A percentile compares a stretch with the other conserved stretches of the same genome.
These are phyloP conservation scores for Caenorhabditis zanzibari DNA, from an alignment of 2,888 invertebrate genomes.

Conservation along the genomic window DNA sequence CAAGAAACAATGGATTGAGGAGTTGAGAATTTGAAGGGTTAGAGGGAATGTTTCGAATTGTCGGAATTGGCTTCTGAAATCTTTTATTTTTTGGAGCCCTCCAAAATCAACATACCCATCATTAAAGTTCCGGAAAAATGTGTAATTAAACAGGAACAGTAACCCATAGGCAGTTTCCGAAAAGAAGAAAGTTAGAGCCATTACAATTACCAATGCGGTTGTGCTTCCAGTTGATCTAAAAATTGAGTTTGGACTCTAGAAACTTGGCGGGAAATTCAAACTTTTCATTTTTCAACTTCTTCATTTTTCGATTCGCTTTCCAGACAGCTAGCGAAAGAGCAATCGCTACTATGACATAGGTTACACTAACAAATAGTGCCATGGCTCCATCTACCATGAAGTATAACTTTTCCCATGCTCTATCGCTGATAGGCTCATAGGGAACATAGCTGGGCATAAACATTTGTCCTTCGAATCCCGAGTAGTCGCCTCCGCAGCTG, in stretches of 20 bases:
- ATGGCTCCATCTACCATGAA: not conserved
- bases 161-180: not conserved
- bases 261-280: not conserved
- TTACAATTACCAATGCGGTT: not conserved
- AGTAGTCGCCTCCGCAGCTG: not conserved
- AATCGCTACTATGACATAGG: not conserved
- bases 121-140: not conserved
- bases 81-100: not conserved
- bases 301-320: not conserved
- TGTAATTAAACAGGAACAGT: not conserved
- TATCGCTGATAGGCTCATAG: not conserved
- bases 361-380: not conserved
- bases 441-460: not conserved
- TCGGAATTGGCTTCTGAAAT: no score
- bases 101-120: constrained; percentile 4
- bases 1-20: not conserved
- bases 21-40: not conserved
- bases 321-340: not conserved
- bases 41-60: not conserved
- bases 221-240: not conserved
- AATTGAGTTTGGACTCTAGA: no score
- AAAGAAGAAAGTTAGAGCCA: not conserved
- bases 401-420: not conserved
- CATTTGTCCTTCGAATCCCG: no score
- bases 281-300: not conserved